phyloP scores from a whole-genome alignment of 1,140 invertebrate species.

The Trialeurodes vaporariorum region DNA sequence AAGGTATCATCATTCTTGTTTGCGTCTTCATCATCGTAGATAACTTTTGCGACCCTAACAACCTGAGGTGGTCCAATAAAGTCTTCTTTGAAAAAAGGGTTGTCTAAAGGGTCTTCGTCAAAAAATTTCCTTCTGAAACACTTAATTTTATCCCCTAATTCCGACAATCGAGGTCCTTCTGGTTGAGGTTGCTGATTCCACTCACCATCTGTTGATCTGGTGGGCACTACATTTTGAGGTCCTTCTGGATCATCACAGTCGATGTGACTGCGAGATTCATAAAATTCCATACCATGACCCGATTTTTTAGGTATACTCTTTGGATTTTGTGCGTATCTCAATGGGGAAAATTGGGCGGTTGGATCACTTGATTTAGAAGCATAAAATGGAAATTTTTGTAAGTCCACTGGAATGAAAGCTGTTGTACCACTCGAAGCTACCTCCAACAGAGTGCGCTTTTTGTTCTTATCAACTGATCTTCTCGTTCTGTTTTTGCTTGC shows the following conservation, averaged over 20 bases:
- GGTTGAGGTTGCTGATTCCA: conserved; percentile 24
- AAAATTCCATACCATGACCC: conserved; percentile 43
- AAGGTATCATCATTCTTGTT: conserved; percentile 3
- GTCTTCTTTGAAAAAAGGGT: conserved; percentile 55
- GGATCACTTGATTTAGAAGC: conserved; percentile 23
- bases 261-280: conserved; percentile 39
- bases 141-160: conserved; percentile 56
- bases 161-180: conserved; percentile 34
- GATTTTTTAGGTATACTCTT: conserved; percentile 37
- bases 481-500: conserved; percentile 16
- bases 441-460: conserved; percentile 15
- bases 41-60: conserved; percentile 1
- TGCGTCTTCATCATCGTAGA: conserved; percentile 1
- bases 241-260: conserved; percentile 35
- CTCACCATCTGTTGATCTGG: conserved; percentile 30
- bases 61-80: conserved; percentile 18
- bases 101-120: conserved; percentile 56
- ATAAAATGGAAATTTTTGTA: conserved; percentile 39
- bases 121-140: conserved; percentile 62
- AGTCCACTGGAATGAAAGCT: conserved; percentile 25
- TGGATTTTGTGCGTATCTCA: conserved; percentile 45
- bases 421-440: conserved; percentile 16
- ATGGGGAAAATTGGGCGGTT: conserved; percentile 39
- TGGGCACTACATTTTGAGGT: conserved; percentile 32
- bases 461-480: conserved; percentile 2